Evolutionary conservation across 2,888 invertebrate species (phyloP), one percentile per base, ranked within the genome.

Genomic region (Cremastinae sp.): DNA sequence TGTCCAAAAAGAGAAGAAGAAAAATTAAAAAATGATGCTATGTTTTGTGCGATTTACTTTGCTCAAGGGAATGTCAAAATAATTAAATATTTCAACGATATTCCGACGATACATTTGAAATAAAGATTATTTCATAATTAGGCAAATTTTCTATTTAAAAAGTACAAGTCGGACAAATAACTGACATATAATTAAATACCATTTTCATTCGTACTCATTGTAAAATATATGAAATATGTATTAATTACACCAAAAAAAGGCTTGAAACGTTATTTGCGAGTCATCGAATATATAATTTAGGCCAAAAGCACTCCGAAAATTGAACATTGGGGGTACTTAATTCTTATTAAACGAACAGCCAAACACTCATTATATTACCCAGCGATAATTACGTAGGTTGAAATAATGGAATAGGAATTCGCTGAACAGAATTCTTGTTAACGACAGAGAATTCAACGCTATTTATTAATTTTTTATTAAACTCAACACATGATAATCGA

Each of bases 231-330:
- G 28, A 28, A 28, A 28, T 28, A 5, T 28, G 5, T 28, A 28
- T 28, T 28, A 28, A 28, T 28, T 28, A 28, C 28, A 5, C 28
- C 5, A 2, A 2, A 28, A 28, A 28, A 3, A 3, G 28, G 41
- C 9, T 41, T 12, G 2, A 9, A 5, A 9, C 41, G 41, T 12
- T 9, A 41, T 2, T 49, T 8, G 20, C 18, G 8, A 0, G 18
- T 18, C 18, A 49, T 16, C 9, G 8, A 18, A 18, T 16, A 7
- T 18, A 1, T 4, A 49, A 18, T 49, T 0, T 10, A 8, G 12
- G 20, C 8, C 5, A 28, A 49, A 14, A 58, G 49, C 36, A 34
- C 5, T 64, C 7, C 20, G 59, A 69, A 64, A 71, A 36, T 58
- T n/a, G 49, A 18, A 7, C 12, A 28, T 45, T 41, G 58, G 28